phyloP scores from a whole-genome alignment of 2,888 invertebrate genomes.

The Lycaena phlaeas region DNA sequence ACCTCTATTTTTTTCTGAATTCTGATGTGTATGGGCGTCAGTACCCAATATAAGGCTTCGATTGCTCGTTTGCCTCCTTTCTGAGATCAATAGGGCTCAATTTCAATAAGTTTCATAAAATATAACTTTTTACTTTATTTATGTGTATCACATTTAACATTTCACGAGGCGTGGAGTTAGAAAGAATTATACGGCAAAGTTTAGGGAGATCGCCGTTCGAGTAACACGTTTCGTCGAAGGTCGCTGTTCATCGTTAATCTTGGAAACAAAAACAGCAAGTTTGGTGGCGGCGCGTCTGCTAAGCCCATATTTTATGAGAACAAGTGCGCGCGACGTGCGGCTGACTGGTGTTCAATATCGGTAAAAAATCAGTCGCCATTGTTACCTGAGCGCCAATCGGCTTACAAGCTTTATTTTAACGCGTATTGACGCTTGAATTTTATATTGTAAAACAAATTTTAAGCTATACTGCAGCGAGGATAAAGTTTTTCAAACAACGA shows the following conservation, averaged over 20 bases:
- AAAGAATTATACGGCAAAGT: conserved; percentile 47
- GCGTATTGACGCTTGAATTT: too few species aligned
- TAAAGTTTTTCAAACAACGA: too few species aligned
- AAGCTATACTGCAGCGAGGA: too few species aligned
- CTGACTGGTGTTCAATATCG: conserved; percentile 25
- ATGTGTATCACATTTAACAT: too few species aligned
- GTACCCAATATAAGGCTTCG: too few species aligned
- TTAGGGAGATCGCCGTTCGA: conserved; percentile 53
- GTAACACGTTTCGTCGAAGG: conserved; percentile 64
- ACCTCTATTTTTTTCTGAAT: too few species aligned
- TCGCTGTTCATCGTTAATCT: conserved; percentile 69
- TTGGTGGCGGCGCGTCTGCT: conserved; percentile 47
- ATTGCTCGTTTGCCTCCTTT: too few species aligned
- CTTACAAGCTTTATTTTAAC: neutral
- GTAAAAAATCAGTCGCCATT: conserved; percentile 16
- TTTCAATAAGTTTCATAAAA: too few species aligned
- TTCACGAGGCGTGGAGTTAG: neutral
- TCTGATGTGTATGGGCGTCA: too few species aligned
- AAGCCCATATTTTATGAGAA: conserved; percentile 48
- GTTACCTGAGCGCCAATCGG: conserved; percentile 13
- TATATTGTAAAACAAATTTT: too few species aligned
- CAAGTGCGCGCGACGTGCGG: conserved; percentile 61
- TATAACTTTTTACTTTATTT: too few species aligned
- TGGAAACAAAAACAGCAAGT: conserved; percentile 68
- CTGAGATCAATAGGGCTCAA: too few species aligned